Percentiles rank a stretch among this genome's conserved stretches.
Conservation (phyloP, 1,140 invertebrate species). For the Ganaspis sp. region DNA sequence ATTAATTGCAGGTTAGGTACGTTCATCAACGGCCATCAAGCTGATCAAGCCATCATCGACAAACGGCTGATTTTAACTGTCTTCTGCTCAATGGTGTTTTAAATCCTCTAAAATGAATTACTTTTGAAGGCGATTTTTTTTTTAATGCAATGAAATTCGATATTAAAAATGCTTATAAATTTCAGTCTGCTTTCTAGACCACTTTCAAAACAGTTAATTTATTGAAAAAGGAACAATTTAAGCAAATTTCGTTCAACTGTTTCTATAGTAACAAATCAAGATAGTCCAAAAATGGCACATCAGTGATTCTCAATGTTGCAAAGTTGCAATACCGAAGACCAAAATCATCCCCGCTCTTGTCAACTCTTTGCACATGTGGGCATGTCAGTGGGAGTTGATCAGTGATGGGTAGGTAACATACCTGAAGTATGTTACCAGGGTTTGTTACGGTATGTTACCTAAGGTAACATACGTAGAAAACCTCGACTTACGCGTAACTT, state of each 20-base stretch:
- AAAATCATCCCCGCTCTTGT: too few relatives aligned
- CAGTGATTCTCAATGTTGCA: too few relatives aligned
- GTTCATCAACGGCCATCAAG: not conserved
- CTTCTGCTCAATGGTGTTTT: not conserved
- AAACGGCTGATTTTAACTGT: constrained; percentile 4
- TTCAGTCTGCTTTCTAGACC: not conserved
- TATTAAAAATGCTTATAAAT: not conserved
- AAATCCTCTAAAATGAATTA: not conserved
- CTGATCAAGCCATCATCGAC: not conserved
- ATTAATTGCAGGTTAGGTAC: constrained; percentile 2
- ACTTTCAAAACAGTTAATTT: not conserved
- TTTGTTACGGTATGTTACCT: too few relatives aligned
- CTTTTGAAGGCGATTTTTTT: not conserved
- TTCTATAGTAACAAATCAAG: constrained; percentile 5
- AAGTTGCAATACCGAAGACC: too few relatives aligned
- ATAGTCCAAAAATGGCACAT: too few relatives aligned
- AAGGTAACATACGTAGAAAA: too few relatives aligned
- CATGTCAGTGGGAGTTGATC: too few relatives aligned
- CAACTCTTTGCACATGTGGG: too few relatives aligned
- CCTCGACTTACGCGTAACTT: too few relatives aligned
- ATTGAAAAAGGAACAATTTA: not conserved
- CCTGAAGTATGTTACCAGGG: too few relatives aligned
- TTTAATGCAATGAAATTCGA: not conserved
- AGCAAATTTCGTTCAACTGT: not conserved
- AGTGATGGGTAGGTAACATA: too few relatives aligned